Conservation (phyloP, 2,113 vertebrate species). For the Pelvicachromis taeniatus region DNA sequence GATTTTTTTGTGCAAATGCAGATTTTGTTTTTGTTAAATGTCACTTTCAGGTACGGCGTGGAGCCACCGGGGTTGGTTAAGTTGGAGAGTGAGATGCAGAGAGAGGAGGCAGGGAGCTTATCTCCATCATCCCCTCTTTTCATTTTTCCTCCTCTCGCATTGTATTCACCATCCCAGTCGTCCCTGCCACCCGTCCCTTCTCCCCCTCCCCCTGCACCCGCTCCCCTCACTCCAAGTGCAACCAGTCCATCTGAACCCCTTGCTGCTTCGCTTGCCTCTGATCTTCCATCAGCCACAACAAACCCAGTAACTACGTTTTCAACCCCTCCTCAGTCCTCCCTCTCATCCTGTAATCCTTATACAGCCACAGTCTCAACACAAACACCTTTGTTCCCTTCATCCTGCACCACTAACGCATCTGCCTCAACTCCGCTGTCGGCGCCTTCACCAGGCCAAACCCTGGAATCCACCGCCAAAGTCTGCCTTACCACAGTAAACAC, state of each 20-base stretch:
- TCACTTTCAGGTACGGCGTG: slow-evolving; percentile 82
- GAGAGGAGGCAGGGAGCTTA: slow-evolving; percentile 81
- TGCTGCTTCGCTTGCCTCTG: slow-evolving; percentile 17
- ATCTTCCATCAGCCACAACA: slow-evolving; percentile 57
- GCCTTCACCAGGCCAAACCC: not conserved
- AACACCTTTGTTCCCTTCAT: slow-evolving; percentile 51
- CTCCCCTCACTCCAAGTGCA: slow-evolving; percentile 26
- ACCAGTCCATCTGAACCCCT: slow-evolving; percentile 34
- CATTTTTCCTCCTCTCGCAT: slow-evolving; percentile 37
- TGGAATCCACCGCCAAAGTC: not conserved
- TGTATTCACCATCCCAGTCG: slow-evolving; percentile 34
- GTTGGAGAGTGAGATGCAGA: slow-evolving; percentile 92
- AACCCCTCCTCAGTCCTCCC: slow-evolving; percentile 22
- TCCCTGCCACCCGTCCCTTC: not conserved
- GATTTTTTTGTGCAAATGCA: not conserved
- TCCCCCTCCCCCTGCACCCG: slow-evolving; percentile 19
- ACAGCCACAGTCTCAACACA: slow-evolving; percentile 56
- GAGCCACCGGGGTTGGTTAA: slow-evolving; percentile 94
- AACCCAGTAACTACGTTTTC: slow-evolving; percentile 17
- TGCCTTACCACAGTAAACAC: not conserved
- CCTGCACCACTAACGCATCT: slow-evolving; percentile 20
- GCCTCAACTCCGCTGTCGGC: not conserved
- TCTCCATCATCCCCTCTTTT: slow-evolving; percentile 75
- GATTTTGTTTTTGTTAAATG: not conserved
- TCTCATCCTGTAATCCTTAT: slow-evolving; percentile 27